A percentile compares a stretch with the other conserved stretches of the same genome.
Conservation (phyloP, 2,113 vertebrate species). For the Sylvia atricapilla region DNA sequence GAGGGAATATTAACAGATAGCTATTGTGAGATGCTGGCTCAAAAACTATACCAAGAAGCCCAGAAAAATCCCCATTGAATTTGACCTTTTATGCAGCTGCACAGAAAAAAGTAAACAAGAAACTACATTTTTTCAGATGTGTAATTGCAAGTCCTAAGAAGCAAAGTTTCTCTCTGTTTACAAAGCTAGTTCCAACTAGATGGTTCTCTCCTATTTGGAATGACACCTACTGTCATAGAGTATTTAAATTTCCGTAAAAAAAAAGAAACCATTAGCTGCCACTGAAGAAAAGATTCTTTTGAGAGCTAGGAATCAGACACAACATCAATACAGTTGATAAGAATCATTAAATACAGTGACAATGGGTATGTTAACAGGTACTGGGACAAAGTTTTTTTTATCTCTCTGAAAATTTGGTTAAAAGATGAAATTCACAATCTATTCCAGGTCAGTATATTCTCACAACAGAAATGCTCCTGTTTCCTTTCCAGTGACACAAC, state of each 20-base stretch:
- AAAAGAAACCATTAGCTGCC: not conserved
- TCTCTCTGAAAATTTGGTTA: not conserved
- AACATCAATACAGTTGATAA: not conserved
- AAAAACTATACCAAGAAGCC: not conserved
- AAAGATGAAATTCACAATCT: not conserved
- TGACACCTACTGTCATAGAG: not conserved
- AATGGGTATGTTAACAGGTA: not conserved
- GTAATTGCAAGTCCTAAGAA: not conserved
- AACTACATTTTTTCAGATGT: constrained; percentile 37
- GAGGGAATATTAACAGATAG: constrained; percentile 44
- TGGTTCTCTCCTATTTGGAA: not conserved
- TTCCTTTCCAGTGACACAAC: not conserved
- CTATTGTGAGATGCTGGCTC: constrained; percentile 44
- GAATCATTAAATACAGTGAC: not conserved
- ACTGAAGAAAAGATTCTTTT: not conserved
- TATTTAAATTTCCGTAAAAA: not conserved
- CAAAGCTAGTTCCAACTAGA: not conserved
- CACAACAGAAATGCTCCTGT: not conserved
- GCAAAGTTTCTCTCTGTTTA: not conserved
- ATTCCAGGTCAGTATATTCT: not conserved
- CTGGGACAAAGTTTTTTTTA: not conserved
- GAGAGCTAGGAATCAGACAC: not conserved
- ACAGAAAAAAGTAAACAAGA: constrained; percentile 58
- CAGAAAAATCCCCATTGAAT: constrained; percentile 33
- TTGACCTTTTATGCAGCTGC: constrained; percentile 54